phyloP scores from a whole-genome alignment of 1,140 invertebrate genomes.

The Orchestia grillus region DNA sequence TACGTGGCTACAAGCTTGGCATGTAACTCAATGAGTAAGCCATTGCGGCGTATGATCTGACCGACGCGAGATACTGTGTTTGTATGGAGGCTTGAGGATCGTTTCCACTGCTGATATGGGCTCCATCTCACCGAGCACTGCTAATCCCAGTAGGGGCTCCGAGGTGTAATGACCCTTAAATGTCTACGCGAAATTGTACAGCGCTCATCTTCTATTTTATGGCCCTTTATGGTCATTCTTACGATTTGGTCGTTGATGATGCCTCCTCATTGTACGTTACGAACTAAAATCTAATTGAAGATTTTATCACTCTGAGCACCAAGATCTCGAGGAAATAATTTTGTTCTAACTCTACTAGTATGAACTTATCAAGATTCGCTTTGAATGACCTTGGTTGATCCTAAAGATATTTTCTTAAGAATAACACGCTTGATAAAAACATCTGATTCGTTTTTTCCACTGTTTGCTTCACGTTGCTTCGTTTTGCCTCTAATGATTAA shows the following conservation, averaged over 20 bases:
- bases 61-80: not conserved
- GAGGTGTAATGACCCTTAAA: not conserved
- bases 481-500: too few species aligned
- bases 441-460: too few species aligned
- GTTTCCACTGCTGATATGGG: not conserved
- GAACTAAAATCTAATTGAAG: not conserved
- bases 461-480: too few species aligned
- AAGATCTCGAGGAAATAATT: too few species aligned
- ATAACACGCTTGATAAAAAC: too few species aligned
- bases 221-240: not conserved
- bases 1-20: not conserved
- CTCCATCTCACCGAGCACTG: not conserved
- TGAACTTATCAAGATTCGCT: too few species aligned
- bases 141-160: not conserved
- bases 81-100: not conserved
- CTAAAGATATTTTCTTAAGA: too few species aligned
- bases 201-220: not conserved
- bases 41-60: not conserved
- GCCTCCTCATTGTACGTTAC: not conserved
- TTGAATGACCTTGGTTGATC: too few species aligned
- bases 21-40: not conserved
- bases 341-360: too few species aligned
- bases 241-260: not conserved
- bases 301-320: not conserved
- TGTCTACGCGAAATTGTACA: not conserved